Percentiles rank a stretch among this genome's conserved stretches.
Evolutionary conservation across 2,797 vertebrate genomes (phyloP).

Genomic region (Gymnopithys bicolor): DNA sequence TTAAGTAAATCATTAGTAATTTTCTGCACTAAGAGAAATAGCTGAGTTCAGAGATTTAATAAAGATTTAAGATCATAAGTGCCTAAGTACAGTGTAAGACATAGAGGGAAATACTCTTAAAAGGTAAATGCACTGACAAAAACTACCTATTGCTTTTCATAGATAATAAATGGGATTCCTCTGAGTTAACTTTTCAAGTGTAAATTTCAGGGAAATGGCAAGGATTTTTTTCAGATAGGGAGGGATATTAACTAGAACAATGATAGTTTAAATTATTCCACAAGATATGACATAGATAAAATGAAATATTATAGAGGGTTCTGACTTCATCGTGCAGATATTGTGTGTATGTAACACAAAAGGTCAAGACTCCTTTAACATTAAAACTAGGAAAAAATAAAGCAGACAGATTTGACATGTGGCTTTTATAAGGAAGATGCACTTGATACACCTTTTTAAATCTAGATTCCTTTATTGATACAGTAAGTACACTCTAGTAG

Average conservation of each 20-base stretch:
- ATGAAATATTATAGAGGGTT: neutral
- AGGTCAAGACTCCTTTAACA: neutral
- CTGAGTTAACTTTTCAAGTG: conserved; percentile 31
- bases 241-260: conserved; percentile 9
- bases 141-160: conserved; percentile 29
- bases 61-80: conserved; percentile 58
- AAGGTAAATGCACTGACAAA: conserved; percentile 39
- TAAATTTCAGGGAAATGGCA: conserved; percentile 41
- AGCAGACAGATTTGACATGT: neutral
- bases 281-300: neutral
- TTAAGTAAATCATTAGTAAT: conserved; percentile 63
- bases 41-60: conserved; percentile 47
- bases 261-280: conserved; percentile 3
- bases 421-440: neutral
- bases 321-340: neutral
- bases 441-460: neutral
- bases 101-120: conserved; percentile 31
- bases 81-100: conserved; percentile 24
- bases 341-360: neutral
- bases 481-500: neutral
- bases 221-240: neutral
- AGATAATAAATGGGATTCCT: conserved; percentile 45
- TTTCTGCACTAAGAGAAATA: conserved; percentile 51
- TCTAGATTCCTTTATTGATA: neutral
- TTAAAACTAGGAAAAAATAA: neutral